Base-by-base conservation (phyloP, 2,797 vertebrate genomes). In the Bradypodion ventrale region DNA sequence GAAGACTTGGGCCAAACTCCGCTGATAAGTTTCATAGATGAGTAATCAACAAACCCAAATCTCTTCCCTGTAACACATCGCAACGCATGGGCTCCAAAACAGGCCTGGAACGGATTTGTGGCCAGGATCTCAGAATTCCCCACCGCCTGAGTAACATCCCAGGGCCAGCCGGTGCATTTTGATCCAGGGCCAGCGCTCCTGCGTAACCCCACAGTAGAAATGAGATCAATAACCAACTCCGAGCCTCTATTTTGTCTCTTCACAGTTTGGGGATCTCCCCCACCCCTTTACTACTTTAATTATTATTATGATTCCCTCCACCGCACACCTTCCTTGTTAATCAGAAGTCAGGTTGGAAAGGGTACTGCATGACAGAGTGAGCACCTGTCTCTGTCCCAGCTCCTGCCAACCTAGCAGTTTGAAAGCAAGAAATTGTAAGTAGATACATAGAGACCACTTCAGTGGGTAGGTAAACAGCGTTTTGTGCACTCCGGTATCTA, bases 161-260 rank as follows among this genome's bases (percentile, higher is more conserved):
- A 91, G 91, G 87, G 82, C 83, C 87, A 89, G 90, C 87, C 83
- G 63, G 90, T 84, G 0, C 27, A 7, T 25, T 90, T 77, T 68
- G 91, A 91, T 70, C 6, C 35, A 70, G 86, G 46, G 88, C 94
- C 92, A 90, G 85, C 32, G 82, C 7, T 87, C 91, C 87, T 93
- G 78, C 92, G 91, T 92, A 84, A 76, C n/a, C 82, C 87, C 87
- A 89, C 5, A 56, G 10, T 19, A 16, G 89, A 92, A 92, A 87
- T 82, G 72, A 85, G 75, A 96, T 94, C 95, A 94, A 91, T 83
- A 92, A 82, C 86, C 92, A 92, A 74, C 87, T 89, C 87, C 0
- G 84, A 90, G 88, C 59, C 7, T 49, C 44, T 8, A 63, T 46
- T 8, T 49, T 32, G 63, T 80, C 84, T 81, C 86, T 79, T 89